Conservation (phyloP, 2,113 vertebrate species). For the Limnothrissa miodon region DNA sequence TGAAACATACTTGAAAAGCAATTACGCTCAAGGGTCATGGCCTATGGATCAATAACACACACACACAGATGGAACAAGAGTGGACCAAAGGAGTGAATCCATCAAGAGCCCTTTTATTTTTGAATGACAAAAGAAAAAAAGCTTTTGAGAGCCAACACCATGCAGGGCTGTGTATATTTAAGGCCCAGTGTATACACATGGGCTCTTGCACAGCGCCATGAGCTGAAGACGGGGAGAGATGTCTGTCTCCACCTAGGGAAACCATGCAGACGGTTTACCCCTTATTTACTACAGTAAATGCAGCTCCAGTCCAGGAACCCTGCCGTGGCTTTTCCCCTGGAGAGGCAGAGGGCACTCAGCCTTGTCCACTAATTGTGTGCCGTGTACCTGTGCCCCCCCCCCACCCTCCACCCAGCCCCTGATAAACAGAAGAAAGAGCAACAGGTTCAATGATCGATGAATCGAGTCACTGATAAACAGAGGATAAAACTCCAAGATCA, state of each 20-base stretch:
- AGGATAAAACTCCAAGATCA: too few species aligned
- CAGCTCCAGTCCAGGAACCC: too few species aligned
- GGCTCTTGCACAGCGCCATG: not conserved
- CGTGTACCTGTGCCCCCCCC: too few species aligned
- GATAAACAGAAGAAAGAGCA: too few species aligned
- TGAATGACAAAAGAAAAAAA: not conserved
- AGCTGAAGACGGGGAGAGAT: too few species aligned
- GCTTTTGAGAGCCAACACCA: not conserved
- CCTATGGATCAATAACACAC: constrained; percentile 24
- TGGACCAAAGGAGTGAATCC: not conserved
- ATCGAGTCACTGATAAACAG: not conserved
- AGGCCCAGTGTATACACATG: not conserved
- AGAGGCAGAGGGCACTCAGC: not conserved
- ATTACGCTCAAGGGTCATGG: constrained; percentile 21
- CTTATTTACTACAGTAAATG: too few species aligned
- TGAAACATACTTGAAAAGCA: not conserved
- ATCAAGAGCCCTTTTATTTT: constrained; percentile 5
- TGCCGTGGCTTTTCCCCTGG: too few species aligned
- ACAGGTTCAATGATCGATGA: too few species aligned
- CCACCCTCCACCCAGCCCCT: too few species aligned
- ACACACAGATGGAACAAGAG: constrained; percentile 24
- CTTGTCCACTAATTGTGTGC: too few species aligned
- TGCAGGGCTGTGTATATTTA: not conserved
- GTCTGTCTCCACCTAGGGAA: too few species aligned
- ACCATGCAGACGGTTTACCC: too few species aligned